These are phyloP conservation scores for Ypsolopha sequella DNA, from an alignment of 2,888 invertebrate species.

Conservation along the genomic window DNA sequence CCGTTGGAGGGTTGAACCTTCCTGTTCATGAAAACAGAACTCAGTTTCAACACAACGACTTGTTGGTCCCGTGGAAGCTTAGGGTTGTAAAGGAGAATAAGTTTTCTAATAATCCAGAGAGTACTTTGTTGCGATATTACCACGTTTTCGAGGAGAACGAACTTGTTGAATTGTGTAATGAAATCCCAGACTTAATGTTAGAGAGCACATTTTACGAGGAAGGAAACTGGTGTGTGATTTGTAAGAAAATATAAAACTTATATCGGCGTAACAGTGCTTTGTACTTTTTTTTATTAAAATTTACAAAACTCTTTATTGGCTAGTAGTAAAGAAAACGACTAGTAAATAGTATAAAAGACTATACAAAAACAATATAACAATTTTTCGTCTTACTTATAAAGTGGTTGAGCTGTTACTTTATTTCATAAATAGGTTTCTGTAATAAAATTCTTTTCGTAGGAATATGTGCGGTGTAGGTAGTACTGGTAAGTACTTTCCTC, in stretches of 20 bases:
- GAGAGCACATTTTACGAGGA: slow-evolving; percentile 89
- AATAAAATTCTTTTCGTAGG: background rate
- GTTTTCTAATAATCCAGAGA: slow-evolving; percentile 37
- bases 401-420: too few species aligned
- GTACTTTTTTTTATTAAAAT: slow-evolving; percentile 20
- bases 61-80: slow-evolving; percentile 96
- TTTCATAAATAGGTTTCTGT: too few species aligned
- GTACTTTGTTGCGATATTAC: slow-evolving; percentile 86
- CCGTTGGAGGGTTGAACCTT: slow-evolving; percentile 48
- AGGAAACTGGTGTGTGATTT: slow-evolving; percentile 94
- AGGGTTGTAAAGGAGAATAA: slow-evolving; percentile 41
- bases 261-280: slow-evolving; percentile 27
- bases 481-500: slow-evolving; percentile 10
- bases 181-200: slow-evolving; percentile 65
- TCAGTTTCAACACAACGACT: slow-evolving; percentile 89
- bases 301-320: background rate
- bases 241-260: slow-evolving; percentile 69
- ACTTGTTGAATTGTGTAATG: slow-evolving; percentile 74
- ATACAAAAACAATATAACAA: slow-evolving; percentile 17
- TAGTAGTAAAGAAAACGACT: slow-evolving; percentile 21
- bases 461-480: slow-evolving; percentile 10
- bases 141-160: slow-evolving; percentile 93
- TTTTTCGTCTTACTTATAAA: too few species aligned
- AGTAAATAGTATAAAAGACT: slow-evolving; percentile 21
- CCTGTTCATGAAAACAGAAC: slow-evolving; percentile 93